Evolutionary conservation across 2,113 vertebrate genomes (phyloP).

Genomic region (Phylloscopus whistleri): DNA sequence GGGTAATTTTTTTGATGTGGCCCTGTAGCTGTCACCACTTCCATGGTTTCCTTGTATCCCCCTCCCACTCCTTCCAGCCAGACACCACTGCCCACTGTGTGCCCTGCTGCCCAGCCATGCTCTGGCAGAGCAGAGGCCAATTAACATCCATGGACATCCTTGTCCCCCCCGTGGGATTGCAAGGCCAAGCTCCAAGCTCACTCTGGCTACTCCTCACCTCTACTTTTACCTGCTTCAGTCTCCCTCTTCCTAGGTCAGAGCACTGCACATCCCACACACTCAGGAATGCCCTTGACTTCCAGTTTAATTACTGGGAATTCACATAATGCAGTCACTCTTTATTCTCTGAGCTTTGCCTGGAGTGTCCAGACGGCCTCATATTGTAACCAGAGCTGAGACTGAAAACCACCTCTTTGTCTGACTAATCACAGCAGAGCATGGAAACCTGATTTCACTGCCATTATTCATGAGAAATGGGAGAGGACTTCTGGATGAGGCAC

Average conservation of each 20-base stretch:
- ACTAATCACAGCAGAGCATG: background rate
- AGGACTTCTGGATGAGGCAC: background rate
- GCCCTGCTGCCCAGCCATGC: background rate
- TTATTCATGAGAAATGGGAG: background rate
- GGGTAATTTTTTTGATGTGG: background rate
- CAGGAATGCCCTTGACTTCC: background rate
- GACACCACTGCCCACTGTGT: background rate
- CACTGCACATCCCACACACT: background rate
- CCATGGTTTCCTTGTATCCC: background rate
- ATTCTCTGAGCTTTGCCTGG: background rate
- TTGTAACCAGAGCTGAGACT: background rate
- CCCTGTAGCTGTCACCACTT: background rate
- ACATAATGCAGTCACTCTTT: background rate
- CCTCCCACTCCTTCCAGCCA: background rate
- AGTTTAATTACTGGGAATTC: background rate
- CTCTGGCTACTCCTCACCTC: background rate
- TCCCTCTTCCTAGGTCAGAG: background rate
- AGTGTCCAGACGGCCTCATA: background rate
- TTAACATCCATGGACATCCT: background rate
- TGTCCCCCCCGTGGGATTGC: background rate
- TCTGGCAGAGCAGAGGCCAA: background rate
- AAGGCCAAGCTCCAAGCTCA: background rate
- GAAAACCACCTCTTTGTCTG: background rate
- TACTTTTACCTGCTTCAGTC: background rate
- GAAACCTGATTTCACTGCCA: background rate